These are phyloP conservation scores for Philantomba maxwellii DNA, from an alignment of 2,113 vertebrate species.

Conservation along the genomic window DNA sequence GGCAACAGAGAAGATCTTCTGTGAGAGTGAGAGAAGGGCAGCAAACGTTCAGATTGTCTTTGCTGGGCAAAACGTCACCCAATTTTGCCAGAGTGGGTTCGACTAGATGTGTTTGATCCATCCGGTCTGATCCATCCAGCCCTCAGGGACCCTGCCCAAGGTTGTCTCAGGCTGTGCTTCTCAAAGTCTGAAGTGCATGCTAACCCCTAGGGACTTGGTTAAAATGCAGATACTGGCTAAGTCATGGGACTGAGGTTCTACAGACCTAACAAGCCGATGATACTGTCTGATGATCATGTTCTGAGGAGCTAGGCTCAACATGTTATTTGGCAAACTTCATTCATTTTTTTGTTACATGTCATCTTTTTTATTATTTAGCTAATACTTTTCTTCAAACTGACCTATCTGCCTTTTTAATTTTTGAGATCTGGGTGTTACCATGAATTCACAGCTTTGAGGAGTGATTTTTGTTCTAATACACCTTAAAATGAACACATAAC, in stretches of 20 bases:
- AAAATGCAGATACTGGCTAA: not conserved
- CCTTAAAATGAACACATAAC: not conserved
- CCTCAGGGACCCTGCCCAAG: rapidly evolving
- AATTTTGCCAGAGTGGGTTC: not conserved
- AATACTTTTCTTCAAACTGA: not conserved
- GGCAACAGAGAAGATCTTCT: not conserved
- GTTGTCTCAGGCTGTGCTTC: not conserved
- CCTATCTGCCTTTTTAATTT: not conserved
- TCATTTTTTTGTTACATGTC: not conserved
- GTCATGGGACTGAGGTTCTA: not conserved
- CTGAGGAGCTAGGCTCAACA: not conserved
- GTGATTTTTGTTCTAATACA: not conserved
- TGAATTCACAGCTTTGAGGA: not conserved
- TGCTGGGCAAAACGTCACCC: not conserved
- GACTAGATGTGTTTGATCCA: not conserved
- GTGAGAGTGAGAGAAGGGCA: not conserved
- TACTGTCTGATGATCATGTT: not conserved
- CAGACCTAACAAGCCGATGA: not conserved
- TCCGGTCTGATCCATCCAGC: not conserved
- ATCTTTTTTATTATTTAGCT: not conserved
- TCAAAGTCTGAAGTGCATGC: not conserved
- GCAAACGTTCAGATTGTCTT: not conserved
- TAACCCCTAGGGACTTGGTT: not conserved
- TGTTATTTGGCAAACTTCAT: not conserved
- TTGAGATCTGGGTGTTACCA: not conserved